Evolutionary conservation across 2,888 invertebrate genomes (phyloP).

Genomic region (Euphydryas editha): DNA sequence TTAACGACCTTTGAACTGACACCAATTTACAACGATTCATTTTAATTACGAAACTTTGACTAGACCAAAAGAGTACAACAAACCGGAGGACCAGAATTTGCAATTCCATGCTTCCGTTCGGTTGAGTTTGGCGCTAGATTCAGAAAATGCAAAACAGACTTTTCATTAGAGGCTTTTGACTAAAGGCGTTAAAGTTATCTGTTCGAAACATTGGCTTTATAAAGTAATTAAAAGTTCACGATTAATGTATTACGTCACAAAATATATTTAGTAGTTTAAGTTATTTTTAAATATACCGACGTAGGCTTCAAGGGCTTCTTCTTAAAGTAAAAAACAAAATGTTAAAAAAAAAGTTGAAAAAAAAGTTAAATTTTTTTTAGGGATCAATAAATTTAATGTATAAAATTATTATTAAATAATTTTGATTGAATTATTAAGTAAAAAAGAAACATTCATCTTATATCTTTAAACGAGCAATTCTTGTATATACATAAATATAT

Average conservation of each 20-base stretch:
- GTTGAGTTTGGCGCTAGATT: conserved; percentile 16
- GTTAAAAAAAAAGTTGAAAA: too few relatives aligned
- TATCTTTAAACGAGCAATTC: too few relatives aligned
- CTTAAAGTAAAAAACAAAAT: too few relatives aligned
- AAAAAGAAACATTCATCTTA: too few relatives aligned
- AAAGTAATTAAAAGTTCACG: background rate
- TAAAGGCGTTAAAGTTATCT: conserved; percentile 8
- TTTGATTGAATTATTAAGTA: too few relatives aligned
- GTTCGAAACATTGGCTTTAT: background rate
- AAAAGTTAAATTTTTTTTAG: too few relatives aligned
- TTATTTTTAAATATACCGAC: too few relatives aligned
- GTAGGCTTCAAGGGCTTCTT: too few relatives aligned
- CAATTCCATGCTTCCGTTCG: conserved; percentile 21
- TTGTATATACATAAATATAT: too few relatives aligned
- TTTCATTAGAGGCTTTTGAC: conserved; percentile 32
- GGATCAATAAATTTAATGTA: too few relatives aligned
- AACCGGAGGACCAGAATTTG: conserved; percentile 23
- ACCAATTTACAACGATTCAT: conserved; percentile 6
- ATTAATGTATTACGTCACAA: background rate
- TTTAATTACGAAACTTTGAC: conserved; percentile 8
- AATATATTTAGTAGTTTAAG: background rate
- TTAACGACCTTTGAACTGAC: background rate
- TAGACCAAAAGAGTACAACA: background rate
- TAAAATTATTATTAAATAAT: too few relatives aligned
- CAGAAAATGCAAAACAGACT: conserved; percentile 31